Base-by-base conservation (phyloP, 2,888 invertebrate genomes). In the Hypsopygia costalis region DNA sequence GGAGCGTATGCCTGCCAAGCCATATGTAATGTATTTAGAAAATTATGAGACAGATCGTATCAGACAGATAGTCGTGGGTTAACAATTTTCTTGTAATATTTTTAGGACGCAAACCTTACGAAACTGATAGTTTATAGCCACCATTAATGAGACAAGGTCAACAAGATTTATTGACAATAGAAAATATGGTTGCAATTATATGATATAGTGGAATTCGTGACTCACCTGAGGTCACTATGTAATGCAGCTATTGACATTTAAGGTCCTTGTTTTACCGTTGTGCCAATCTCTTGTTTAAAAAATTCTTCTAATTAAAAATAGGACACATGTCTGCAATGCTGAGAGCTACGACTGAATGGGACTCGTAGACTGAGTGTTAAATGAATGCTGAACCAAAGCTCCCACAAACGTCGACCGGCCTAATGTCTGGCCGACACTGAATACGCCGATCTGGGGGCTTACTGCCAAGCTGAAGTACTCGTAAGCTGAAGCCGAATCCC, bases 161-260 rank as follows among this genome's bases (percentile, higher is more conserved):
- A 50, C 62, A 43, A 66, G 58, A 58, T 62, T 68, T 72, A 76
- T 73, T 71, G 73, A 71, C 74, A 71, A 74, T 67, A 73, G 76
- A 81, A 64, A 77, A 74, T 69, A 77, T 77, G 59, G 55, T 58
- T 61, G 62, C 69, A 68, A 73, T 72, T 76, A 85, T 78, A 77
- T 74, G 80, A 82, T 82, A 75, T 64, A 62, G 63, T 58, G 57
- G 61, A 65, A 66, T 62, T 81, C 83, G 82, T 86, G 82, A 81
- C 77, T 69, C 56, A 66, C 62, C 56, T 63, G 68, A 77, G 81
- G 79, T 76, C 77, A 72, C 64, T 62, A 61, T 68, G 60, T 69
- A 71, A 67, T 69, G 6, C 72, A 62, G 63, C 66, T 60, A 68
- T 62, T 77, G 78, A 69, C 77, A 77, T 81, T 76, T 74, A 74